phyloP scores from a whole-genome alignment of 2,888 invertebrate species.

The Phyto melanocephala region DNA sequence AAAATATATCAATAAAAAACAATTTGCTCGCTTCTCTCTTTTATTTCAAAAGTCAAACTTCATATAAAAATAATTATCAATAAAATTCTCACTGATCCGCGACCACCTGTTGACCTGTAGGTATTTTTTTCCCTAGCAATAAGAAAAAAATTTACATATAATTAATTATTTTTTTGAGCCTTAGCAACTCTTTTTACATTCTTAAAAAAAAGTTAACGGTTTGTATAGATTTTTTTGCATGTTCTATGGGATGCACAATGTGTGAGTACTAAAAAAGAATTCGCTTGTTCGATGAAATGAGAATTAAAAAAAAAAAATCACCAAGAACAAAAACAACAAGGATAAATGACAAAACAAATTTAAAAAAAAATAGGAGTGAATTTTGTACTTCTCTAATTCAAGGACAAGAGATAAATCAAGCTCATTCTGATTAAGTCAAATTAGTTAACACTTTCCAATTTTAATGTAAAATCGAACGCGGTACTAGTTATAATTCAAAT shows the following conservation, averaged over 20 bases:
- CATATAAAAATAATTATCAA: too few relatives aligned
- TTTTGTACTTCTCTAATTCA: constrained; percentile 23
- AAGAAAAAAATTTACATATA: too few relatives aligned
- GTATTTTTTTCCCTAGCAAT: too few relatives aligned
- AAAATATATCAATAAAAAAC: too few relatives aligned
- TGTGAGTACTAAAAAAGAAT: constrained; percentile 25
- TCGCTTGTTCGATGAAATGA: constrained; percentile 41
- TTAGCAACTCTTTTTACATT: constrained; percentile 35
- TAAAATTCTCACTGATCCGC: too few relatives aligned
- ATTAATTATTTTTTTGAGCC: background rate
- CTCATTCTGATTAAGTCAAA: too few relatives aligned
- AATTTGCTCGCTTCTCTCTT: too few relatives aligned
- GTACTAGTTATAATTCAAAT: background rate
- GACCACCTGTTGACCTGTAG: too few relatives aligned
- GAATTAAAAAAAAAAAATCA: constrained; percentile 24
- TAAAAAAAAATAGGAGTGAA: background rate
- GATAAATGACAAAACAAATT: constrained; percentile 31
- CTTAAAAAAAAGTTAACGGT: constrained; percentile 55
- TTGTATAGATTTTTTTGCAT: constrained; percentile 38
- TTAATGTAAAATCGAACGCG: background rate
- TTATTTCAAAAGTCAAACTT: too few relatives aligned
- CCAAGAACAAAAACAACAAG: constrained; percentile 18
- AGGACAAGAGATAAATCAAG: constrained; percentile 7
- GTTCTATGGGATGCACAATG: constrained; percentile 51
- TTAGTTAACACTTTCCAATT: constrained; percentile 7